These are phyloP conservation scores for Cossypha heuglini DNA, from an alignment of 2,797 vertebrate genomes.

Conservation along the genomic window DNA sequence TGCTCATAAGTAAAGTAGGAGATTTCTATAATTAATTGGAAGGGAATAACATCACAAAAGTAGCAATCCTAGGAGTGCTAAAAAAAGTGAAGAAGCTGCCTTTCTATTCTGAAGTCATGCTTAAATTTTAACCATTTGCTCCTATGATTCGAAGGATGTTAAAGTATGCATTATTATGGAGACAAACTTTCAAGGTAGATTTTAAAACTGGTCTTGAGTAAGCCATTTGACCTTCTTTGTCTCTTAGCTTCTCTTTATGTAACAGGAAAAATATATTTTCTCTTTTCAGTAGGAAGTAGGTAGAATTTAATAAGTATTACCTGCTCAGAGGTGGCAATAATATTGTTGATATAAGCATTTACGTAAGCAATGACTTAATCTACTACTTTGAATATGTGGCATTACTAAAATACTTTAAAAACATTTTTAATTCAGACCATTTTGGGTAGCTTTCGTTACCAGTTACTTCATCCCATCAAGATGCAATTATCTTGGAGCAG, in stretches of 20 bases:
- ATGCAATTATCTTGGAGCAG: not conserved
- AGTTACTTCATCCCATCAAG: not conserved
- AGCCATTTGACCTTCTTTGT: not conserved
- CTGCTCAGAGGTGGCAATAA: not conserved
- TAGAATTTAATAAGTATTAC: not conserved
- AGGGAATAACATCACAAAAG: not conserved
- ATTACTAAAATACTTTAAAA: not conserved
- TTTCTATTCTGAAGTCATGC: not conserved
- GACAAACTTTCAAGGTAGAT: not conserved
- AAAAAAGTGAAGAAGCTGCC: not conserved
- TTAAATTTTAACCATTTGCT: not conserved
- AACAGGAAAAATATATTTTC: not conserved
- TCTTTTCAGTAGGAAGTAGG: not conserved
- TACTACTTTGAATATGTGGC: not conserved
- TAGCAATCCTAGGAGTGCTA: not conserved
- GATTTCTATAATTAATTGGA: not conserved
- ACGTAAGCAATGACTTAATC: not conserved
- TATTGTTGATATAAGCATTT: not conserved
- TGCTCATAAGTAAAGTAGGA: not conserved
- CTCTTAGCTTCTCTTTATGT: not conserved
- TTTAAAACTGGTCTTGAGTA: not conserved
- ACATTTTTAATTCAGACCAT: not conserved
- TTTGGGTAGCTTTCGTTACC: not conserved
- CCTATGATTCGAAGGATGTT: not conserved
- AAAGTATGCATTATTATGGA: not conserved